Base-by-base conservation (phyloP, 1,140 invertebrate genomes). In the Pectinophora gossypiella region DNA sequence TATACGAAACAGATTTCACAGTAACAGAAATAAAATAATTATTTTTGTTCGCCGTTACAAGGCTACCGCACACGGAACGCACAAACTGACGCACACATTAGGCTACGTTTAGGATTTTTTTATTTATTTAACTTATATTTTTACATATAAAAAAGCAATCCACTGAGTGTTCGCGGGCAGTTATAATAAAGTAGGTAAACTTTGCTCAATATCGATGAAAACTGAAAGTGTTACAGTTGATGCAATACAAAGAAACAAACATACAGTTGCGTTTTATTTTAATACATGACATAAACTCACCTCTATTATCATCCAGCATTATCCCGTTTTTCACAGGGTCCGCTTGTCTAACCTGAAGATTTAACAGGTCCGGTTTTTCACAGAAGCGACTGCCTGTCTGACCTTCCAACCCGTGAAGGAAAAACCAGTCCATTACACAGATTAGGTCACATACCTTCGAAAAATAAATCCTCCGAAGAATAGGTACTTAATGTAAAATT, bases 131-230 rank as follows among this genome's bases (percentile, higher is more conserved):
- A 3, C n/a, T 7, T 32, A 1, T n/a, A 19, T 10, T 21, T 20
- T 44, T 16, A 23, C 10, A 44, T 27, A 1, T 27, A 43, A 54
- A 56, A 65, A 66, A 70, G 68, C 61, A 71, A 75, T 76, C 78
- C 59, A 59, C 54, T 64, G 65, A 55, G 57, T 51, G 51, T 59
- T 51, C 50, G 54, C 49, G 56, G 65, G 72, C 83, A 83, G 72
- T 83, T 85, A 83, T 86, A 83, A 84, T 85, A 85, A 87, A 78
- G 81, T 85, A 87, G 81, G 81, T 85, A 82, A 87, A 84, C 81
- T 79, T 86, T 87, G 83, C 83, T 87, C 83, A 87, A 87, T 82
- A 85, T 72, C 74, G 73, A 87, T 67, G 78, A 81, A 84, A 85
- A 83, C 79, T 83, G 78, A 83, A 82, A 78, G 76, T 83, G 80